Conservation (phyloP, 2,888 invertebrate genomes). For the Dryomyza anilis region DNA sequence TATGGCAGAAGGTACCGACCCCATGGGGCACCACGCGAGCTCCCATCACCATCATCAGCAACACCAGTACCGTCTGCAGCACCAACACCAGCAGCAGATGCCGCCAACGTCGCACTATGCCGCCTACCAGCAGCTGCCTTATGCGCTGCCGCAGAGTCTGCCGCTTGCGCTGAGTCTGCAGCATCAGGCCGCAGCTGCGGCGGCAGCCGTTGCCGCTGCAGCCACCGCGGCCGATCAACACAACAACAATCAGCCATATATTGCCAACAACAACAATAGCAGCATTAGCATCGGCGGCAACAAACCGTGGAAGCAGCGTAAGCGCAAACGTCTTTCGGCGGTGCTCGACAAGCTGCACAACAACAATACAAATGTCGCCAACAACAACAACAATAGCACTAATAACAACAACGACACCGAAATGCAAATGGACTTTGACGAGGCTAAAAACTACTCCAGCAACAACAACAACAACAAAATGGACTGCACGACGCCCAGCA, state of each 20-base stretch:
- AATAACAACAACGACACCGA: slow-evolving; percentile 31
- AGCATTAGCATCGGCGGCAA: slow-evolving; percentile 31
- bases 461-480: slow-evolving; percentile 64
- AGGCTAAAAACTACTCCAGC: slow-evolving; percentile 30
- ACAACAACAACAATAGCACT: slow-evolving; percentile 50
- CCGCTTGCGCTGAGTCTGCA: slow-evolving; percentile 51
- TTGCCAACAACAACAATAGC: slow-evolving; percentile 32
- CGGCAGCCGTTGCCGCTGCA: slow-evolving; percentile 47
- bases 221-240: slow-evolving; percentile 53
- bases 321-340: slow-evolving; percentile 78
- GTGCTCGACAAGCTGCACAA: slow-evolving; percentile 77
- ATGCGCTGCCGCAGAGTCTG: slow-evolving; percentile 49
- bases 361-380: slow-evolving; percentile 63
- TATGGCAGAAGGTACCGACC: slow-evolving; percentile 74
- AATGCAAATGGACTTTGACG: slow-evolving; percentile 37
- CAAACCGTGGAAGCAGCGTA: slow-evolving; percentile 70
- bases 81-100: slow-evolving; percentile 37
- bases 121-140: slow-evolving; percentile 47
- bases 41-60: slow-evolving; percentile 57
- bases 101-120: slow-evolving; percentile 41
- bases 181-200: slow-evolving; percentile 51
- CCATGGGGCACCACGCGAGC: slow-evolving; percentile 64
- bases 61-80: slow-evolving; percentile 49
- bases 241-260: neutral
- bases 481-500: slow-evolving; percentile 67